Evolutionary conservation across 2,113 vertebrate genomes (phyloP).

Genomic region (Amblyornis subalaris): DNA sequence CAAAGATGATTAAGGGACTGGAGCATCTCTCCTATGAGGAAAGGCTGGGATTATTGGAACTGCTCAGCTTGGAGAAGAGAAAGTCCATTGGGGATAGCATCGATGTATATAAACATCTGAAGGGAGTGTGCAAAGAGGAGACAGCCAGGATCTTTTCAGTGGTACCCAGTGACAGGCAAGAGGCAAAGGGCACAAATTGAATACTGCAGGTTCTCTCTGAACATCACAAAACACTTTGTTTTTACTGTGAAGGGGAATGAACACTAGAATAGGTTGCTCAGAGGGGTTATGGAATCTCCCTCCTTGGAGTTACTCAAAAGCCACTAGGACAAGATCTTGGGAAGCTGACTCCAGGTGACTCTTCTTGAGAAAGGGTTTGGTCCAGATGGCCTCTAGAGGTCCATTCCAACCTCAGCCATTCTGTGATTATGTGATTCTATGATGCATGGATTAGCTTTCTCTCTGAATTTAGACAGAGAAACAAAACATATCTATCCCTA

Average conservation of each 20-base stretch:
- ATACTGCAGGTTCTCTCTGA: neutral
- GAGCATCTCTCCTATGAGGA: neutral
- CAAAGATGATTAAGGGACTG: neutral
- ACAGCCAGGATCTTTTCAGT: neutral
- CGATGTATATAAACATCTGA: neutral
- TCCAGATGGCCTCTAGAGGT: neutral
- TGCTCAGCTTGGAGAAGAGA: neutral
- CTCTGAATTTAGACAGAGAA: neutral
- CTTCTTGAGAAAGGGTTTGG: neutral
- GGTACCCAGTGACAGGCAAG: neutral
- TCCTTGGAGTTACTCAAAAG: neutral
- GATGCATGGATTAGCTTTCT: neutral
- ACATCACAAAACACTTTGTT: neutral
- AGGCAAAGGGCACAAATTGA: neutral
- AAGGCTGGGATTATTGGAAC: accelerated
- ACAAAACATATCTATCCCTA: neutral
- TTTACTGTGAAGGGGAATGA: neutral
- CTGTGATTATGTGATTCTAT: neutral
- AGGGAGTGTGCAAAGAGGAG: neutral
- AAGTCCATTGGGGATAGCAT: neutral
- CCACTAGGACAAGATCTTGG: neutral
- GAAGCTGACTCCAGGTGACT: neutral
- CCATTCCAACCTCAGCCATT: neutral
- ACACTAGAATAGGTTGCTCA: neutral
- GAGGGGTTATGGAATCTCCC: neutral